Conservation (phyloP, 2,113 vertebrate species). For the Azemiops feae region DNA sequence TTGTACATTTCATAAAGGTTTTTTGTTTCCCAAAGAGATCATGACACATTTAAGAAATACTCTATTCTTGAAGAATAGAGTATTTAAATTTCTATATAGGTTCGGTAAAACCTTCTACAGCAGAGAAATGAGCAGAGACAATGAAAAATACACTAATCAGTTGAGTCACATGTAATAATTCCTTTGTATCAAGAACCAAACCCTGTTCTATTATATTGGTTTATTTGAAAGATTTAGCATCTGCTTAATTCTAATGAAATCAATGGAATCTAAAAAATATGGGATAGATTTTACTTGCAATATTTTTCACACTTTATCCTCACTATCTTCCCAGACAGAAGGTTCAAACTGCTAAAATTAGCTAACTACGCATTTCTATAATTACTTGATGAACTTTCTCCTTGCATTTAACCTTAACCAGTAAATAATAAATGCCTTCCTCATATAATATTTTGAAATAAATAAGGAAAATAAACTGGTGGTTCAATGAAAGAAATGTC, state of each 20-base stretch:
- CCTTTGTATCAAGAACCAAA: not conserved
- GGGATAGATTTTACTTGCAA: not conserved
- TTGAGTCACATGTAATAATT: not conserved
- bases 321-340: not conserved
- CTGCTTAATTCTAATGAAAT: not conserved
- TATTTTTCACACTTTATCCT: not conserved
- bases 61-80: not conserved
- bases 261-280: not conserved
- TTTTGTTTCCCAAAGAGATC: not conserved
- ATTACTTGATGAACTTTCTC: not conserved
- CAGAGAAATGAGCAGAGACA: not conserved
- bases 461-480: not conserved
- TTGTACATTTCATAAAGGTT: not conserved
- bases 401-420: not conserved
- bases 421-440: not conserved
- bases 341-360: not conserved
- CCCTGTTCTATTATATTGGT: not conserved
- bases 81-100: not conserved
- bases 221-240: not conserved
- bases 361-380: not conserved
- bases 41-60: not conserved
- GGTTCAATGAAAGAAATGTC: not conserved
- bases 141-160: not conserved
- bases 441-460: not conserved
- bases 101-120: not conserved